Evolutionary conservation across 2,113 vertebrate genomes (phyloP), one percentile per base, ranked within the genome.

Genomic region (Microcebus murinus): DNA sequence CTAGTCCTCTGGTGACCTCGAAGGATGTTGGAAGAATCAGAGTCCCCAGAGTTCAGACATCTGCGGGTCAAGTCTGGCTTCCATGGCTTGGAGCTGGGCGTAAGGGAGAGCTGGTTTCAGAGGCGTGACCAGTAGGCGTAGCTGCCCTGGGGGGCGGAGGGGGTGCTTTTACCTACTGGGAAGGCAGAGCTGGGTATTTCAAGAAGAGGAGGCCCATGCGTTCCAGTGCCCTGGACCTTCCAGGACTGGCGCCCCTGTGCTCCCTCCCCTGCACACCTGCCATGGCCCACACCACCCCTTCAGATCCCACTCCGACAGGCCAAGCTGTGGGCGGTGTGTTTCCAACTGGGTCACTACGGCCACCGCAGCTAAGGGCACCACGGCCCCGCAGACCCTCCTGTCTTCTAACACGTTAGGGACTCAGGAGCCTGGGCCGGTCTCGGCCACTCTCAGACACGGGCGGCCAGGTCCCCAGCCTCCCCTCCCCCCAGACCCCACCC

Each of bases 21-120:
- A 1, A 57, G 70, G 48, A 34, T 29, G 55, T 1, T 45, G 52
- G 63, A 6, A 34, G 50, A 34, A 7, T 96, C 85, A 89, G 74
- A 94, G 95, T 42, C 94, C 95, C 92, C 81, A 80, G 52, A 92
- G 76, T 36, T 87, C 55, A 3, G 93, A 91, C 31, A 67, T 12
- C 81, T 59, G 82, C 4, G 97, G 94, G 77, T 96, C 76, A 13
- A 96, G 95, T 50, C 65, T 88, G 76, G 48, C 74, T 61, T 96
- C 96, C 45, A 1, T 11, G 83, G 14, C 61, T 39, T 48, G 73
- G 23, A 55, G 74, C 94, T 95, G 57, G 8, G 77, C 1, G 25
- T 4, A 31, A 70, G 36, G 88, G 70, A 9, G 34, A 8, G 29
- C 0, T 1, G 21, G 79, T 61, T 68, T 92, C 81, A 79, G 90